These are phyloP conservation scores for Paramormyrops hopkinsi DNA, from an alignment of 2,797 vertebrate genomes.

Conservation along the genomic window DNA sequence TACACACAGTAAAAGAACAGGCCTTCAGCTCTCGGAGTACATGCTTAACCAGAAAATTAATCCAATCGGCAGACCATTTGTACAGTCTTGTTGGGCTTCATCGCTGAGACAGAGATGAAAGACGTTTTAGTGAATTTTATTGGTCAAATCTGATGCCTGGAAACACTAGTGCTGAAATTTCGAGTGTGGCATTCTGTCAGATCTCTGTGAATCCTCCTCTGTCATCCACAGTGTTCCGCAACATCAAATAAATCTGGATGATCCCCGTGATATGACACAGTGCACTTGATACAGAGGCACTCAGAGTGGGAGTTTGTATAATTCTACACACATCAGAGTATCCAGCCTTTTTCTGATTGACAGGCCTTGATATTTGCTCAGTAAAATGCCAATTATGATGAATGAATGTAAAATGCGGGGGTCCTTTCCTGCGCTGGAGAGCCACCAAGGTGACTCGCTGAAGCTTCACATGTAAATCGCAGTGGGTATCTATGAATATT, in stretches of 20 bases:
- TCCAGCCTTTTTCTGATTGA: background rate
- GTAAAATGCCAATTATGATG: background rate
- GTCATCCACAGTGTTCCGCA: background rate
- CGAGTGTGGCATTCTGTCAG: background rate
- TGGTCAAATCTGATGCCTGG: background rate
- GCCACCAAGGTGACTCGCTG: background rate
- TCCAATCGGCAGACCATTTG: background rate
- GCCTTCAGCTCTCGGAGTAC: background rate
- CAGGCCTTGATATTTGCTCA: background rate
- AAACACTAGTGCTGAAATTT: background rate
- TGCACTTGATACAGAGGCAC: background rate
- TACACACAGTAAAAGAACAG: background rate
- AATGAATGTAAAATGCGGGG: background rate
- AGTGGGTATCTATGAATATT: background rate
- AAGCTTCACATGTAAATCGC: background rate
- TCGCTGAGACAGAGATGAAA: background rate
- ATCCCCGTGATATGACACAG: background rate
- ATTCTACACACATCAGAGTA: background rate
- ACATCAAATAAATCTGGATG: background rate
- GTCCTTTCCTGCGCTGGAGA: background rate
- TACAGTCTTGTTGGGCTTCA: background rate
- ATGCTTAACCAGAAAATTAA: background rate
- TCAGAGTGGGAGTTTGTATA: background rate
- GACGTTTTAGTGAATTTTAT: background rate
- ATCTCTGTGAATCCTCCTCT: background rate